These are phyloP conservation scores for Lerista edwardsae DNA, from an alignment of 2,797 vertebrate genomes.

Conservation along the genomic window DNA sequence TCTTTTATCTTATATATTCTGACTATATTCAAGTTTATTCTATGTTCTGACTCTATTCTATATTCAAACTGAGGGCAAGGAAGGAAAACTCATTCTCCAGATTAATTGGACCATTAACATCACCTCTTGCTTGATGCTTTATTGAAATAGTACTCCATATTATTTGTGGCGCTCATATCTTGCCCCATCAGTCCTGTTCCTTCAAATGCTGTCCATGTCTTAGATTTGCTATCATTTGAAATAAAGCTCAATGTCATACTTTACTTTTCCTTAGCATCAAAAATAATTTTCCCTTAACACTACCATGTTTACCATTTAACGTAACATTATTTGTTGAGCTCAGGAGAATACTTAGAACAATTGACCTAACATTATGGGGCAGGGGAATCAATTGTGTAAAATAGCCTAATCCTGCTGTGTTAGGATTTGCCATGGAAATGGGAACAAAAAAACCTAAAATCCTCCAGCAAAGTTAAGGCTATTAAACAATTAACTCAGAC, in stretches of 20 bases:
- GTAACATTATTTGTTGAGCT: constrained; percentile 4
- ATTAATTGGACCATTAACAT: no score
- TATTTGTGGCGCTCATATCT: neutral
- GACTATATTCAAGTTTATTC: no score
- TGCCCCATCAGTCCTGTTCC: neutral
- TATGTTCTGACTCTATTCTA: no score
- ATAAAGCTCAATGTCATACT: neutral
- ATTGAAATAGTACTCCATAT: neutral
- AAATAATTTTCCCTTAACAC: neutral
- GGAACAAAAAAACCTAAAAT: neutral
- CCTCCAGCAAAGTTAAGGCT: neutral
- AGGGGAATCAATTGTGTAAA: neutral
- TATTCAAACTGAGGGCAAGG: no score
- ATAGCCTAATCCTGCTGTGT: neutral
- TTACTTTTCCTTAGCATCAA: neutral
- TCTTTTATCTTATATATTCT: no score
- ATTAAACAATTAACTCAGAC: neutral
- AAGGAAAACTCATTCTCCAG: no score
- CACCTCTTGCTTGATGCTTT: no score
- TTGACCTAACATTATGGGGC: neutral
- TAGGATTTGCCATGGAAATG: constrained; percentile 17
- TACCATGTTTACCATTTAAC: neutral
- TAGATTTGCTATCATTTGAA: neutral
- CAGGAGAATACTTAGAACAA: neutral
- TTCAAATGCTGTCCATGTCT: neutral